A percentile compares a stretch with the other conserved stretches of the same genome.
Conservation (phyloP, 2,888 invertebrate species). For the Temnothorax unifasciatus region DNA sequence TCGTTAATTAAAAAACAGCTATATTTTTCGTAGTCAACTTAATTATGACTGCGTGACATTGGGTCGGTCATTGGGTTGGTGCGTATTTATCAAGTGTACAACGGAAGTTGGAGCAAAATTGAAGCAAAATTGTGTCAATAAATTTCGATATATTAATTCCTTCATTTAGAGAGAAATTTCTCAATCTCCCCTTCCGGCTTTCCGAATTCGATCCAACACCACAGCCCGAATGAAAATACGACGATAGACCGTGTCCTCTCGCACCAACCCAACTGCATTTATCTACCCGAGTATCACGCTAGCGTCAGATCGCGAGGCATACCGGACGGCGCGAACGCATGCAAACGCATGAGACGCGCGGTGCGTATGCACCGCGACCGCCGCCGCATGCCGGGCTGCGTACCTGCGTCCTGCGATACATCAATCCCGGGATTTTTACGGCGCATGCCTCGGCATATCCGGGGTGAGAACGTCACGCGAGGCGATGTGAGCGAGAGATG, state of each 20-base stretch:
- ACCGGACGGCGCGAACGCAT: slow-evolving; percentile 1
- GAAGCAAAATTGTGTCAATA: background rate
- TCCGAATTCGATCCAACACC: background rate
- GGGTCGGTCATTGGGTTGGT: background rate
- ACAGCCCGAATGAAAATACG: background rate
- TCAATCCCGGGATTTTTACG: slow-evolving; percentile 84
- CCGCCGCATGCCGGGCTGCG: slow-evolving; percentile 61
- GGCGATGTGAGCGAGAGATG: slow-evolving; percentile 33
- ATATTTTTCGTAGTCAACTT: background rate
- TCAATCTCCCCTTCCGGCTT: background rate
- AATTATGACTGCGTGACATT: background rate
- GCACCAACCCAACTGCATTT: background rate
- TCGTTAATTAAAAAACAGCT: background rate
- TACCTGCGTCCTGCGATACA: slow-evolving; percentile 86
- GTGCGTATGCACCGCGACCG: background rate
- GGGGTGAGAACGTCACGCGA: slow-evolving; percentile 78
- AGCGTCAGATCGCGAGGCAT: background rate
- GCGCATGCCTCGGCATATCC: slow-evolving; percentile 85
- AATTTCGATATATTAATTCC: too few relatives aligned
- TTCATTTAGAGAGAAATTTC: background rate
- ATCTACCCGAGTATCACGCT: background rate
- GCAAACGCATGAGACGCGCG: slow-evolving; percentile 23
- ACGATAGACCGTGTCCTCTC: background rate
- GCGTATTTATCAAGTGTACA: background rate
- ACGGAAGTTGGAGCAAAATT: background rate